phyloP scores from a whole-genome alignment of 2,888 invertebrate species.

The Gerosis bhagava region DNA sequence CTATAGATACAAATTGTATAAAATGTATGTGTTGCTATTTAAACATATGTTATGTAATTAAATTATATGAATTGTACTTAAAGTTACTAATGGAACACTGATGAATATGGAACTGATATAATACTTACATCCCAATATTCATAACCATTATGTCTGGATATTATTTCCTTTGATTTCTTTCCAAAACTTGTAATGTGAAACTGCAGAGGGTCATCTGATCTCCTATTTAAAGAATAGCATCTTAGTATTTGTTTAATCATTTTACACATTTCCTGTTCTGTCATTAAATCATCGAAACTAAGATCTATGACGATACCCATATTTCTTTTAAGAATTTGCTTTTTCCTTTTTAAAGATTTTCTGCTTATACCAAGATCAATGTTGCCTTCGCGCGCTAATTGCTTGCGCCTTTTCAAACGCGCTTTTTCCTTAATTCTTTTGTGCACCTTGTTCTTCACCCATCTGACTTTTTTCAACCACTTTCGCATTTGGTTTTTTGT shows the following conservation, averaged over 20 bases:
- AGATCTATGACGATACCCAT: constrained; percentile 92
- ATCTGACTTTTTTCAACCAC: constrained; percentile 87
- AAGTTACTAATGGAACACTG: too few species aligned
- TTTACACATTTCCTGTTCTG: constrained; percentile 93
- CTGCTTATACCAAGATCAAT: constrained; percentile 89
- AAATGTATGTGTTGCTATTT: too few species aligned
- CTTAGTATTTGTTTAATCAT: constrained; percentile 94
- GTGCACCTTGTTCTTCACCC: constrained; percentile 86
- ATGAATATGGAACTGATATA: too few species aligned
- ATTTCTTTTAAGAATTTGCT: constrained; percentile 86
- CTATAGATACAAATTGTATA: too few species aligned
- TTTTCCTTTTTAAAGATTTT: constrained; percentile 88
- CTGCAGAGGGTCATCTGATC: constrained; percentile 90
- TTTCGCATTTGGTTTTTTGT: constrained; percentile 87
- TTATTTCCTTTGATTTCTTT: constrained; percentile 87
- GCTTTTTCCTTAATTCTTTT: constrained; percentile 89
- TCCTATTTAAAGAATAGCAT: constrained; percentile 95
- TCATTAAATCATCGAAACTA: constrained; percentile 96
- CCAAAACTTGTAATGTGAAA: constrained; percentile 91
- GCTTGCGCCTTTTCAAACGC: constrained; percentile 86
- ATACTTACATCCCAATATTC: constrained; percentile 94
- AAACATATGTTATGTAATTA: too few species aligned
- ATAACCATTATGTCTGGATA: constrained; percentile 93
- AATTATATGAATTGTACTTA: too few species aligned
- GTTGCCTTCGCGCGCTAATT: constrained; percentile 87